phyloP scores from a whole-genome alignment of 2,888 invertebrate genomes.

The Thereva nobilitata region DNA sequence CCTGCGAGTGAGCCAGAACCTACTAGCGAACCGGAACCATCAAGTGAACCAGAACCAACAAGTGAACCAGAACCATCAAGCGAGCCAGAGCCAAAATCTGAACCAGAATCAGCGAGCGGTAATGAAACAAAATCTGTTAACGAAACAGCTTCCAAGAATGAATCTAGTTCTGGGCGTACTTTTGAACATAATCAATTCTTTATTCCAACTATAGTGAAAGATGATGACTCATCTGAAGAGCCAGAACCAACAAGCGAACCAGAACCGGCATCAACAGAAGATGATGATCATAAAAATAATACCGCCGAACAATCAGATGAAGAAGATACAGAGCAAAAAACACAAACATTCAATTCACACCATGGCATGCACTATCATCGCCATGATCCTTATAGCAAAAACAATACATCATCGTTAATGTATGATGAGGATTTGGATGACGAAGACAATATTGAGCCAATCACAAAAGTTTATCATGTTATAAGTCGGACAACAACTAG shows the following conservation, averaged over 20 bases:
- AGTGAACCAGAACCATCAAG: slow-evolving; percentile 48
- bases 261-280: slow-evolving; percentile 38
- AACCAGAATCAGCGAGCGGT: slow-evolving; percentile 40
- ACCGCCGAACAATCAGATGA: not conserved
- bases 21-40: slow-evolving; percentile 45
- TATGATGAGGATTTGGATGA: slow-evolving; percentile 24
- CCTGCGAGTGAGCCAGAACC: slow-evolving; percentile 51
- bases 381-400: slow-evolving; percentile 7
- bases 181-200: no score
- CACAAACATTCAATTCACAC: not conserved
- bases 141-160: no score
- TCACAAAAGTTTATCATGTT: slow-evolving; percentile 37
- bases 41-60: slow-evolving; percentile 52
- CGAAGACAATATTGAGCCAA: slow-evolving; percentile 28
- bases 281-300: not conserved
- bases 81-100: slow-evolving; percentile 37
- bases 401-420: not conserved
- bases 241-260: slow-evolving; percentile 52
- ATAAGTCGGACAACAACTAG: slow-evolving; percentile 35
- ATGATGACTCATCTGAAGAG: slow-evolving; percentile 43
- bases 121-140: no score
- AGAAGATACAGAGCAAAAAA: not conserved
- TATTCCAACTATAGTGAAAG: no score
- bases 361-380: not conserved
- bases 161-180: no score